A percentile compares a stretch with the other conserved stretches of the same genome.
phyloP scores from a whole-genome alignment of 2,888 invertebrate species.

The Smittia sp. region DNA sequence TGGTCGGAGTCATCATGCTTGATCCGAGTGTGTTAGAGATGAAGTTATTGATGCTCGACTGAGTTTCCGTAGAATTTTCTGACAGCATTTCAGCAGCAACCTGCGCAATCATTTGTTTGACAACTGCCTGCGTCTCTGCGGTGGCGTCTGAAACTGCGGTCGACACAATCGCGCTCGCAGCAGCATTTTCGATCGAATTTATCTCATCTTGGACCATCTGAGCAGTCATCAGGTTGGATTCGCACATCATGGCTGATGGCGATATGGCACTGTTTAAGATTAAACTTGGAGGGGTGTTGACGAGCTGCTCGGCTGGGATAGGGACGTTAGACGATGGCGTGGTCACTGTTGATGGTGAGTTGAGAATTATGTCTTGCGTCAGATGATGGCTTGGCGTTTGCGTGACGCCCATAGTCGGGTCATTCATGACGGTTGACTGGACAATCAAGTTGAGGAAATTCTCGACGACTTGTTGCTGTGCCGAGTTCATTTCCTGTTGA shows the following conservation, averaged over 20 bases:
- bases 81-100: constrained; percentile 70
- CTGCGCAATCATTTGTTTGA: constrained; percentile 72
- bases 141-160: constrained; percentile 48
- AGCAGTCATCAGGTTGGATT: constrained; percentile 17
- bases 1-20: constrained; percentile 42
- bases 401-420: background rate
- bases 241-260: constrained; percentile 17
- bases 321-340: background rate
- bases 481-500: background rate
- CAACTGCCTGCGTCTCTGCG: constrained; percentile 61
- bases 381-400: constrained; percentile 46
- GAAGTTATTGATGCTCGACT: constrained; percentile 59
- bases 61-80: constrained; percentile 50
- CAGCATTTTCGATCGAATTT: constrained; percentile 21
- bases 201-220: constrained; percentile 30
- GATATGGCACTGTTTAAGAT: constrained; percentile 18
- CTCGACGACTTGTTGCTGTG: constrained; percentile 34
- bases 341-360: constrained; percentile 51
- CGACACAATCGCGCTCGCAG: constrained; percentile 42
- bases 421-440: constrained; percentile 19
- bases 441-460: constrained; percentile 37
- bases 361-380: constrained; percentile 53
- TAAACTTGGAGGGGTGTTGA: constrained; percentile 35
- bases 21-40: constrained; percentile 51
- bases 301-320: constrained; percentile 22